These are phyloP conservation scores for Nothobranchius kuhntae DNA, from an alignment of 2,113 vertebrate species.

Conservation along the genomic window DNA sequence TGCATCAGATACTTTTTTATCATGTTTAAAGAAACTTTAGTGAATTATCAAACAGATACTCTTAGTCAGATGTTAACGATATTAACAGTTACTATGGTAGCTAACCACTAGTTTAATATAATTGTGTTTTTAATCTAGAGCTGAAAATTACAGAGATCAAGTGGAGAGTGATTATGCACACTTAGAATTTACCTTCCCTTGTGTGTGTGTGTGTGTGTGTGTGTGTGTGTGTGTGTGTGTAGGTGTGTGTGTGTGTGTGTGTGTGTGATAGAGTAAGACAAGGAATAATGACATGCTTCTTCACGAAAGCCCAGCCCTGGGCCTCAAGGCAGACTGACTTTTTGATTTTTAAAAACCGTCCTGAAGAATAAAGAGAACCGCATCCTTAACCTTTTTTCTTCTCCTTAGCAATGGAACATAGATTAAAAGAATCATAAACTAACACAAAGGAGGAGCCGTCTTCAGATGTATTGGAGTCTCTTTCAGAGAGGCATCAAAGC, in stretches of 20 bases:
- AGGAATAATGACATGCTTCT: conserved; percentile 74
- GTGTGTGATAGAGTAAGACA: not conserved
- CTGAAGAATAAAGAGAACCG: conserved; percentile 33
- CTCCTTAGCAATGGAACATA: conserved; percentile 80
- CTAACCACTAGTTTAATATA: too few species aligned
- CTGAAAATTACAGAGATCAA: too few species aligned
- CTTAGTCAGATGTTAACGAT: too few species aligned
- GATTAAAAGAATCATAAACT: conserved; percentile 89
- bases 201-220: not conserved
- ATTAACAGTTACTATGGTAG: too few species aligned
- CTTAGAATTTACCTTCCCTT: too few species aligned
- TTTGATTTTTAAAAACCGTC: conserved; percentile 76
- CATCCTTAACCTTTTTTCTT: conserved; percentile 30
- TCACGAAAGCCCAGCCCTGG: conserved; percentile 80
- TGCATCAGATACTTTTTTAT: too few species aligned
- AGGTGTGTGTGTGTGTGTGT: too few species aligned
- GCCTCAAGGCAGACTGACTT: conserved; percentile 87
- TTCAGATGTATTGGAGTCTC: conserved; percentile 85
- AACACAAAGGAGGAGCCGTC: conserved; percentile 84
- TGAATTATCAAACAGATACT: too few species aligned
- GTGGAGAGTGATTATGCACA: too few species aligned
- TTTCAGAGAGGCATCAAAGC: conserved; percentile 86
- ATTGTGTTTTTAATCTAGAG: too few species aligned
- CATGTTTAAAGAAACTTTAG: too few species aligned
- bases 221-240: not conserved